Evolutionary conservation across 2,113 vertebrate species (phyloP).

Genomic region (Polypterus bichir): DNA sequence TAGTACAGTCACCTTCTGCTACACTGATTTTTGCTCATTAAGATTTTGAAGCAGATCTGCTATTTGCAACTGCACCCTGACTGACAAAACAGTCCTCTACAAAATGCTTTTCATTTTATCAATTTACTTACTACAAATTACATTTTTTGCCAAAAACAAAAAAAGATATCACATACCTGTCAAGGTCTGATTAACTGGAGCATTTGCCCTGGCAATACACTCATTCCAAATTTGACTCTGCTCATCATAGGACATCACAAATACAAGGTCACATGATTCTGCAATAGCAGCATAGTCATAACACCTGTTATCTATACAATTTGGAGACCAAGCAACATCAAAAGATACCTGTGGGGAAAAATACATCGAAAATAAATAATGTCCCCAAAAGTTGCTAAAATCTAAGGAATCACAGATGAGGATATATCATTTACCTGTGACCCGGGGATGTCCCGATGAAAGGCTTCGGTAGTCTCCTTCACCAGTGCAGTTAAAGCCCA

Average conservation of each 20-base stretch:
- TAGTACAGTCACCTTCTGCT: no score
- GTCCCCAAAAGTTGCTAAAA: background rate
- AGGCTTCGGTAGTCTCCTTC: conserved; percentile 70
- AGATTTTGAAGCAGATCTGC: no score
- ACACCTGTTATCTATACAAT: conserved; percentile 71
- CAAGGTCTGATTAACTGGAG: conserved; percentile 69
- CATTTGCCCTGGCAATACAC: conserved; percentile 80
- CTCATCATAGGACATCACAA: conserved; percentile 95
- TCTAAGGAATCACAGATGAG: background rate
- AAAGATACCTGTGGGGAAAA: conserved; percentile 71
- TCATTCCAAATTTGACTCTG: conserved; percentile 78
- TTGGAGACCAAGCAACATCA: conserved; percentile 86
- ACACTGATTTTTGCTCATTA: no score
- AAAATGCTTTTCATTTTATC: background rate
- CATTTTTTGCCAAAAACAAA: background rate
- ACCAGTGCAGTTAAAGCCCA: conserved; percentile 73
- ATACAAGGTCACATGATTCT: conserved; percentile 78
- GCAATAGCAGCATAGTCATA: conserved; percentile 83
- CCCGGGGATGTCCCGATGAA: conserved; percentile 78
- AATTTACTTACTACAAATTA: no score
- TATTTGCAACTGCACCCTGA: background rate
- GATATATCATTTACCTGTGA: conserved; percentile 64
- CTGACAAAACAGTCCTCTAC: conserved; percentile 6
- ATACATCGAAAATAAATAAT: background rate
- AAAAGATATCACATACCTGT: conserved; percentile 46